Conservation (phyloP, 2,888 invertebrate genomes). For the Dioctria rufipes region DNA sequence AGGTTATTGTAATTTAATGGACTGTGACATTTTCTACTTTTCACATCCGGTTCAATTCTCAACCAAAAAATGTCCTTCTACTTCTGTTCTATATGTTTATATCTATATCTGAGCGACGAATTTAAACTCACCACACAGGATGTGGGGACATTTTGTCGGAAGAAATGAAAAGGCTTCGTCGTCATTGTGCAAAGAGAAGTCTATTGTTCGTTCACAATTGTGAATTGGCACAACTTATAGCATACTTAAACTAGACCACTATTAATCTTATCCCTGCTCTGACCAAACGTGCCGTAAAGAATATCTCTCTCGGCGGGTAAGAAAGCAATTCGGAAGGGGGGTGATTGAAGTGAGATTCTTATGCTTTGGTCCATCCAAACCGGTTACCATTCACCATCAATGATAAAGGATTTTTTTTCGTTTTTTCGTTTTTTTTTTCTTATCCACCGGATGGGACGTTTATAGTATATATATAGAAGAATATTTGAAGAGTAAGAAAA, state of each 20-base stretch:
- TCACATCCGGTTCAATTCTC: slow-evolving; percentile 36
- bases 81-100: not conserved
- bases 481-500: slow-evolving; percentile 53
- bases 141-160: slow-evolving; percentile 45
- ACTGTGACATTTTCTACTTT: slow-evolving; percentile 25
- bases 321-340: slow-evolving; percentile 38
- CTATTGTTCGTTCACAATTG: slow-evolving; percentile 53
- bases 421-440: slow-evolving; percentile 35
- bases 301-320: slow-evolving; percentile 34
- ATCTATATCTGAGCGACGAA: not conserved
- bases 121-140: slow-evolving; percentile 30
- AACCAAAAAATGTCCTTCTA: slow-evolving; percentile 21
- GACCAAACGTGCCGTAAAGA: slow-evolving; percentile 54
- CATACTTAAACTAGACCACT: slow-evolving; percentile 57
- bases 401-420: slow-evolving; percentile 43
- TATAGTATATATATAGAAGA: slow-evolving; percentile 29
- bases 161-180: slow-evolving; percentile 48
- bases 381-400: slow-evolving; percentile 42
- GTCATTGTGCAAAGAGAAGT: slow-evolving; percentile 52
- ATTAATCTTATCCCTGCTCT: slow-evolving; percentile 54
- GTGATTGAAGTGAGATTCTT: not conserved
- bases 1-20: slow-evolving; percentile 46
- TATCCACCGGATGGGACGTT: slow-evolving; percentile 49
- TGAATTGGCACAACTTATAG: slow-evolving; percentile 55
- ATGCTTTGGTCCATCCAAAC: slow-evolving; percentile 15